These are phyloP conservation scores for Cinclus cinclus DNA, from an alignment of 2,113 vertebrate species.

Conservation along the genomic window DNA sequence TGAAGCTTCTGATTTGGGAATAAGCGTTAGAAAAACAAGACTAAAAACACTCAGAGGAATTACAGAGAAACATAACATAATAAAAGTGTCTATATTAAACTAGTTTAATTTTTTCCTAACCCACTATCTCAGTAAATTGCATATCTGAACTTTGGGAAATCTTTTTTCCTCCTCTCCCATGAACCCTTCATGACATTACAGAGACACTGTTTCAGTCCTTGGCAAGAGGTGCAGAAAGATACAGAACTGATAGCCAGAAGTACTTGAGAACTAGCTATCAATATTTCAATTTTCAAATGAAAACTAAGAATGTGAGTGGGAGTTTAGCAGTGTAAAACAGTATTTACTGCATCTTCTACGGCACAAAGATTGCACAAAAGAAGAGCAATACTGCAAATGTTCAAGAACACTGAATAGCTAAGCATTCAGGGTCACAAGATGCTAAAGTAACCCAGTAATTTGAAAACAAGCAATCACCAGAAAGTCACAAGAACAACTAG, in stretches of 20 bases:
- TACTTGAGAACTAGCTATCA: background rate
- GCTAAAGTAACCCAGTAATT: background rate
- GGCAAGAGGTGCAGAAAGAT: background rate
- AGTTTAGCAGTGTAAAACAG: background rate
- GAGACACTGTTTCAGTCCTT: background rate
- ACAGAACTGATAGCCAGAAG: background rate
- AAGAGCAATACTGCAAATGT: background rate
- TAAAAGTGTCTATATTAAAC: background rate
- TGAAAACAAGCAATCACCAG: background rate
- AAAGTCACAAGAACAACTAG: background rate
- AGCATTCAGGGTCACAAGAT: background rate
- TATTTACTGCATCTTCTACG: background rate
- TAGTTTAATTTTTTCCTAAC: background rate
- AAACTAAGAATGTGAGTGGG: background rate
- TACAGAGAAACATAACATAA: background rate
- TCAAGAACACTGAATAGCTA: background rate
- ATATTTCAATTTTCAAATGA: background rate
- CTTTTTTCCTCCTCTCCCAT: background rate
- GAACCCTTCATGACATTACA: background rate
- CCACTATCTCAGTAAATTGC: background rate
- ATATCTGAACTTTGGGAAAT: background rate
- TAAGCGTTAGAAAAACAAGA: background rate
- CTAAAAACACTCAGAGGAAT: background rate
- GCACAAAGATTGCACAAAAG: background rate
- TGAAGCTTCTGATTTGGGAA: background rate